phyloP scores from a whole-genome alignment of 2,888 invertebrate genomes.

The Diarsia mendica region DNA sequence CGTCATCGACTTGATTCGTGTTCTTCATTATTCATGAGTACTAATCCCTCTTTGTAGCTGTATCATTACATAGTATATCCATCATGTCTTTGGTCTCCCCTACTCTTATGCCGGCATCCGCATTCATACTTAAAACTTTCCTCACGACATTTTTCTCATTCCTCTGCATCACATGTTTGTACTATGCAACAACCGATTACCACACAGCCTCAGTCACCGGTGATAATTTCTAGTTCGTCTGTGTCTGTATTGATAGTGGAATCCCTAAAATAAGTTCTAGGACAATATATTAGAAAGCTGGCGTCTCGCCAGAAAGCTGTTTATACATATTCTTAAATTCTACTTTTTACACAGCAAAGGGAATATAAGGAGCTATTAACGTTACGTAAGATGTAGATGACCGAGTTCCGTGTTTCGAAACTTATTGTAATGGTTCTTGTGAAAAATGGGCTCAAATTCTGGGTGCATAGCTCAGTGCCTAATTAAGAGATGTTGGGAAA shows the following conservation, averaged over 20 bases:
- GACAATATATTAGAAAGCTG: slow-evolving; percentile 40
- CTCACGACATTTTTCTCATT: background rate
- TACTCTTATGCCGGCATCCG: background rate
- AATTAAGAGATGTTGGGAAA: slow-evolving; percentile 29
- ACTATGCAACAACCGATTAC: background rate
- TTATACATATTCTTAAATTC: slow-evolving; percentile 52
- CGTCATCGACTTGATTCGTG: background rate
- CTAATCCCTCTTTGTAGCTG: background rate
- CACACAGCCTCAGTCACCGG: background rate
- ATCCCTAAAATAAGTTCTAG: slow-evolving; percentile 48
- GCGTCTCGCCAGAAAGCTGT: slow-evolving; percentile 51
- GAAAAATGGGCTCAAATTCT: slow-evolving; percentile 42
- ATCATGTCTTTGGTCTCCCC: background rate
- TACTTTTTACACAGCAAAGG: slow-evolving; percentile 45
- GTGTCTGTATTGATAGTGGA: slow-evolving; percentile 14
- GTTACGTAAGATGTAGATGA: slow-evolving; percentile 34
- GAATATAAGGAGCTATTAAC: slow-evolving; percentile 47
- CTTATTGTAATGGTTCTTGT: slow-evolving; percentile 47
- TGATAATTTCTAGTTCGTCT: background rate
- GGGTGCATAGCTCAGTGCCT: slow-evolving; percentile 17
- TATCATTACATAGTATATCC: background rate
- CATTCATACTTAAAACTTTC: background rate
- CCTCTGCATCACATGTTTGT: background rate
- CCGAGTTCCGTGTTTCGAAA: slow-evolving; percentile 50
- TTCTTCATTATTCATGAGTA: background rate